Evolutionary conservation across 2,113 vertebrate species (phyloP), one percentile per base, ranked within the genome.

Genomic region (Urocitellus parryii): DNA sequence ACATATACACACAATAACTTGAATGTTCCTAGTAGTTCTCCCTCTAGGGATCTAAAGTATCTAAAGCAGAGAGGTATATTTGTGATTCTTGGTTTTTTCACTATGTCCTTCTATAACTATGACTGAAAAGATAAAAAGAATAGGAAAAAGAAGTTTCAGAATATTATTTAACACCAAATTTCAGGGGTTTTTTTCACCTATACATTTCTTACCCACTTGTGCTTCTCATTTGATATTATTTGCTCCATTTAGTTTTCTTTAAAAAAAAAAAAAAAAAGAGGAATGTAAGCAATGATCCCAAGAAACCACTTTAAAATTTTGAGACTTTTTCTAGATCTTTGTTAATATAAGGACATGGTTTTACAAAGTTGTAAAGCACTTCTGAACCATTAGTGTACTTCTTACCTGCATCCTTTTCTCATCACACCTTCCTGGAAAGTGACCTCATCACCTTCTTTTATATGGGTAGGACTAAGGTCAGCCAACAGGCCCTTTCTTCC

Each of bases 21-120:
- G 27, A 58, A 8, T 65, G 8, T 78, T 77, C 81, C 65, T 37
- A 73, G 72, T 45, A 34, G 63, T 65, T 53, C 32, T 90, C 20
- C 32, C 24, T 56, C 18, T 86, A 34, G 25, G 48, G 53, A 73
- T 8, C 70, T 88, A 42, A 78, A 45, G 42, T 78, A 14, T 45
- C 37, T 85, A 9, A 45, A 45, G 8, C 37, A 85, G 27, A 27
- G 78, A 61, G 4, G 84, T 58, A 1, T 29, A 51, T 61, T 83
- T 76, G 22, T 68, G 67, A 95, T 74, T 92, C 22, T 42, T 76
- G 63, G 56, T 18, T 96, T 93, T 93, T 84, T 78, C 72, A 79
- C 8, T 11, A 61, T 61, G 16, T 32, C 37, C 25, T 53, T 48
- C 22, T 89, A 17, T 17, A 34, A 70, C 56, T 58, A 58, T 58